These are phyloP conservation scores for Parotocinclus haroldoi DNA, from an alignment of 2,797 vertebrate genomes.

Conservation along the genomic window DNA sequence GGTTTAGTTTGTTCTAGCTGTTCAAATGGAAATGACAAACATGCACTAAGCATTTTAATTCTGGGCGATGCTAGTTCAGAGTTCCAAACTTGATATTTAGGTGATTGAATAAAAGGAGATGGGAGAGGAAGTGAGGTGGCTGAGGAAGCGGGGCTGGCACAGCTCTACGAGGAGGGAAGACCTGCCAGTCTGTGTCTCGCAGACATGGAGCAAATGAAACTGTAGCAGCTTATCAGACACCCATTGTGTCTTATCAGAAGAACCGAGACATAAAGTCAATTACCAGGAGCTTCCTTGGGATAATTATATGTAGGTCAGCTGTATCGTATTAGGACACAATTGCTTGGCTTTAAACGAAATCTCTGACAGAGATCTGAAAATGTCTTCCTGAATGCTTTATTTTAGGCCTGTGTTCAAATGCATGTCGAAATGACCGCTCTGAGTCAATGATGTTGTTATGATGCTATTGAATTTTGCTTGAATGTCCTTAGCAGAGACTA, in stretches of 20 bases:
- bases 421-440: conserved; percentile 37
- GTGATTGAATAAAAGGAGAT: conserved; percentile 10
- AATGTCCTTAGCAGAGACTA: conserved; percentile 52
- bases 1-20: too few relatives aligned
- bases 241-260: conserved; percentile 29
- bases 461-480: conserved; percentile 51
- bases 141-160: conserved; percentile 8
- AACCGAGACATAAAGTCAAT: conserved; percentile 34
- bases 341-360: conserved; percentile 18
- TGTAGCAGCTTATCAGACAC: conserved; percentile 29
- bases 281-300: conserved; percentile 21
- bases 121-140: conserved; percentile 3
- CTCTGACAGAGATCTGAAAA: conserved; percentile 45
- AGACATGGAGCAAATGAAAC: conserved; percentile 28
- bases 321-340: conserved; percentile 20
- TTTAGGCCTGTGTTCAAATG: conserved; percentile 40
- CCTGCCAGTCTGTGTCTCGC: conserved; percentile 30
- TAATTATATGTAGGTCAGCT: conserved; percentile 32
- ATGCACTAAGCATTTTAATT: not conserved
- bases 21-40: too few relatives aligned
- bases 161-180: conserved; percentile 9
- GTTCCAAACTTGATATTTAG: conserved; percentile 2
- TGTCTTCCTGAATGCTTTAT: conserved; percentile 50
- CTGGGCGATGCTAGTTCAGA: not conserved
- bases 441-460: conserved; percentile 40